Percentiles rank a stretch among this genome's conserved stretches.
Evolutionary conservation across 37 sponge, comb jelly and placozoan genomes (phyloP).

Genomic region (Ianthella basta): DNA sequence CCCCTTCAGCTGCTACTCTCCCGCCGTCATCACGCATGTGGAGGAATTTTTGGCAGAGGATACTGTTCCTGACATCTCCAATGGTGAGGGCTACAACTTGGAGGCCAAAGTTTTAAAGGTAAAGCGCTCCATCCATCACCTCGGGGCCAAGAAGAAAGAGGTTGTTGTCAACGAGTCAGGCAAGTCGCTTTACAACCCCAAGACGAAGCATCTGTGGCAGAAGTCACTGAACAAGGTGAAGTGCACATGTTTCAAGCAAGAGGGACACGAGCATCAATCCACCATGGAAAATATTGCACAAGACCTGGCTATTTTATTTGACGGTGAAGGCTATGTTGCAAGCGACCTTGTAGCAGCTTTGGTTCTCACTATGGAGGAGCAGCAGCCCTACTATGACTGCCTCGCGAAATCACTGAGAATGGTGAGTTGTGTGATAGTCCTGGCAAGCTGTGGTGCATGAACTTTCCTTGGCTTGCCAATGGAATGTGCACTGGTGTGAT

Average conservation of each 20-base stretch:
- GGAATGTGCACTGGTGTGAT: too few species aligned
- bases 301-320: neutral
- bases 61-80: too few species aligned
- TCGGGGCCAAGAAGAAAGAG: neutral
- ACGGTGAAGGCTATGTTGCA: neutral
- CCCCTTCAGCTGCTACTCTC: neutral
- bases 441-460: too few species aligned
- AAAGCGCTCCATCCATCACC: too few species aligned
- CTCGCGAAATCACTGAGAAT: too few species aligned
- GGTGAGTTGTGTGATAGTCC: too few species aligned
- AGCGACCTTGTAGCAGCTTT: neutral
- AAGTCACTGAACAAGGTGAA: neutral
- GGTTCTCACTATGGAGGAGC: neutral
- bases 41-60: neutral
- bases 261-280: neutral
- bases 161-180: neutral
- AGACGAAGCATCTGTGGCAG: too few species aligned
- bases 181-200: too few species aligned
- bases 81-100: too few species aligned
- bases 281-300: neutral
- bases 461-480: too few species aligned
- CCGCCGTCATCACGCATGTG: neutral
- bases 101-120: too few species aligned
- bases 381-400: too few species aligned
- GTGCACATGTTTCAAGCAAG: neutral